phyloP scores from a whole-genome alignment of 2,797 vertebrate species.

The Urocyon cinereoargenteus region DNA sequence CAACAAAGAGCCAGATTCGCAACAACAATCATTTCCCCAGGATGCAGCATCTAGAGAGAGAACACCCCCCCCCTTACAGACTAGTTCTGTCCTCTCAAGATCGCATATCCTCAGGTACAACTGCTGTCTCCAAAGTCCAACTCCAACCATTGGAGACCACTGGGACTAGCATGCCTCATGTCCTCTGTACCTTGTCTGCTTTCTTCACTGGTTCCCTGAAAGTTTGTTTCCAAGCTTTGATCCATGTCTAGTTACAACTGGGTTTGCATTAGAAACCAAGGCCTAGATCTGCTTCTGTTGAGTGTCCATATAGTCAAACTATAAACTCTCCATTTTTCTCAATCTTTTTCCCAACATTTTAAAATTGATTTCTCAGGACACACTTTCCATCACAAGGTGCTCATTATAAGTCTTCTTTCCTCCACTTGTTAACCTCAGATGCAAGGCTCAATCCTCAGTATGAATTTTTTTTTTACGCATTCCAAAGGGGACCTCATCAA shows the following conservation, averaged over 20 bases:
- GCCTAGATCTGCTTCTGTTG: not conserved
- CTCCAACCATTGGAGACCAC: not conserved
- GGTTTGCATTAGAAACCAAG: not conserved
- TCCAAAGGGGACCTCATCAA: not conserved
- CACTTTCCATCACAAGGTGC: not conserved
- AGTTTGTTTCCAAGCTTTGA: not conserved
- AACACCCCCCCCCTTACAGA: accelerated
- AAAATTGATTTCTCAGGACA: not conserved
- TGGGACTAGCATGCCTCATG: accelerated
- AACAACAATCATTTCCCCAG: not conserved
- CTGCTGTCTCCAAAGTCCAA: no score
- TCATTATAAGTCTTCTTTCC: not conserved
- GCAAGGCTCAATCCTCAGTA: not conserved
- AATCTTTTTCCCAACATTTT: not conserved
- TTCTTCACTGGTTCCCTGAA: not conserved
- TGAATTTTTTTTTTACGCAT: not conserved
- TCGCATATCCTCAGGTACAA: no score
- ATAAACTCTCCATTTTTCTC: not conserved
- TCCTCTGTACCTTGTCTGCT: not conserved
- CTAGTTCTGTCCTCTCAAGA: not conserved
- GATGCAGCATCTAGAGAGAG: accelerated
- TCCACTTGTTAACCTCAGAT: not conserved
- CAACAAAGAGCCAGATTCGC: not conserved
- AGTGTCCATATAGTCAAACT: not conserved
- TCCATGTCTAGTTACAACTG: no score